Base-by-base conservation (phyloP, 2,888 invertebrate species). In the Chorisops tibialis region DNA sequence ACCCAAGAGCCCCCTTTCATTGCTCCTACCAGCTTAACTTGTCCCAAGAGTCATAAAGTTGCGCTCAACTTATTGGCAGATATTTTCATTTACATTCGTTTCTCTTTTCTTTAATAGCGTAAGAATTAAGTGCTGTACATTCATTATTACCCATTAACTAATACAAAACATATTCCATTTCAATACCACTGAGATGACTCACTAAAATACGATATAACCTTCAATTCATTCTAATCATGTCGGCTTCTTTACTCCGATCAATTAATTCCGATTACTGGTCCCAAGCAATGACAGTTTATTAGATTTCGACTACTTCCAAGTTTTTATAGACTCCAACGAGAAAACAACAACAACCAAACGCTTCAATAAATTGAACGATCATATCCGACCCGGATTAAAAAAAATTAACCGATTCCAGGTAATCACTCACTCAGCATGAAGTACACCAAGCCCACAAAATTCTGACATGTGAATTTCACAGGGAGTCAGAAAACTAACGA, bases 311-410 rank as follows among this genome's bases (percentile, higher is more conserved):
- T 56, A 56, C 56, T 56, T 43, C 16, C 30, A 30, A 45, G 21
- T n/a, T n/a, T n/a, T 56, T 43, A n/a, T 24, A 4, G 47, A 22
- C 18, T 30, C 12, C 21, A 30, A 30, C 7, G 9, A 30, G 9
- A 30, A 30, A 5, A 30, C 30, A 30, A 5, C 16, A 43, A 43
- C 43, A 43, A 43, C 43, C 12, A 39, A 39, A 12, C n/a, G 37
- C 22, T n/a, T 24, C 21, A 51, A 50, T 41, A 56, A 45, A 24
- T 56, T 56, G 45, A 56, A 56, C 30, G 56, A 45, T 56, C 56
- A 56, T 56, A 56, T 56, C 56, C 56, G 56, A 56, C 30, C 56
- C 56, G 56, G 56, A 56, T 56, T 56, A 43, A 54, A 56, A 43
- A 14, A 56, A 43, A 56, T 43, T 30, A 45, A 43, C 43, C 24